Evolutionary conservation across 2,888 invertebrate species (phyloP).

Genomic region (Synanthedon andrenaeformis): DNA sequence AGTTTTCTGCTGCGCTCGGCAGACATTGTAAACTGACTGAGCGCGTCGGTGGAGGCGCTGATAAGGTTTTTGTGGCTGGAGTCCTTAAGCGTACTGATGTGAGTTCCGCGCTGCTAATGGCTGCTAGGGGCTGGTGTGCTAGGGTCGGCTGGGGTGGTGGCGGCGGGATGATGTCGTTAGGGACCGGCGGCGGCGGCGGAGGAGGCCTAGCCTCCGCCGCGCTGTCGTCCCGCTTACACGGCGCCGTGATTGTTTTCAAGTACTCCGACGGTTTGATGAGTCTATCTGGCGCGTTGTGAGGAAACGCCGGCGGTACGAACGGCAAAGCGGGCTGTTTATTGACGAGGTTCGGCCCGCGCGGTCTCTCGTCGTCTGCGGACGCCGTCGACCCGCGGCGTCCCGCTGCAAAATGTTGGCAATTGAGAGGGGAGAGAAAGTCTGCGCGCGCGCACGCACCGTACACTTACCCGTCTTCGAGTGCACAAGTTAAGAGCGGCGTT

Average conservation of each 20-base stretch:
- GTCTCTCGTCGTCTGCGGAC: constrained; percentile 63
- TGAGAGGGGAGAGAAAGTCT: constrained; percentile 57
- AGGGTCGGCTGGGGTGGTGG: constrained; percentile 38
- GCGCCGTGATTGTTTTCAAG: constrained; percentile 82
- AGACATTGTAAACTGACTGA: constrained; percentile 82
- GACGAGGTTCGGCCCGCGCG: constrained; percentile 75
- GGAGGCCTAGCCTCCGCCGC: constrained; percentile 72
- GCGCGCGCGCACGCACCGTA: constrained; percentile 40
- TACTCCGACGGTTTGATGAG: constrained; percentile 95
- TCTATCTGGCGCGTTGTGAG: constrained; percentile 82
- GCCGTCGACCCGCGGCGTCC: constrained; percentile 54
- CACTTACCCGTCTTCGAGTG: not conserved
- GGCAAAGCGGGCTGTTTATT: constrained; percentile 89
- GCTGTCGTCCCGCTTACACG: constrained; percentile 67
- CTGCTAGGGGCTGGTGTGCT: constrained; percentile 81
- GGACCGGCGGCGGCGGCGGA: constrained; percentile 63
- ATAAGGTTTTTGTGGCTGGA: constrained; percentile 83
- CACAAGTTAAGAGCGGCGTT: too few species aligned
- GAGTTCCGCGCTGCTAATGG: constrained; percentile 89
- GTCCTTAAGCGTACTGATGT: constrained; percentile 85
- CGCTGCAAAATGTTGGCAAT: constrained; percentile 42
- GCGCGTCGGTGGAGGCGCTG: constrained; percentile 76
- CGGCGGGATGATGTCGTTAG: constrained; percentile 37
- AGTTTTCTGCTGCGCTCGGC: constrained; percentile 75
- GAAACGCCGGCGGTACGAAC: constrained; percentile 93